Base-by-base conservation (phyloP, 2,797 vertebrate species). In the Tokudaia tokunoshimensis region DNA sequence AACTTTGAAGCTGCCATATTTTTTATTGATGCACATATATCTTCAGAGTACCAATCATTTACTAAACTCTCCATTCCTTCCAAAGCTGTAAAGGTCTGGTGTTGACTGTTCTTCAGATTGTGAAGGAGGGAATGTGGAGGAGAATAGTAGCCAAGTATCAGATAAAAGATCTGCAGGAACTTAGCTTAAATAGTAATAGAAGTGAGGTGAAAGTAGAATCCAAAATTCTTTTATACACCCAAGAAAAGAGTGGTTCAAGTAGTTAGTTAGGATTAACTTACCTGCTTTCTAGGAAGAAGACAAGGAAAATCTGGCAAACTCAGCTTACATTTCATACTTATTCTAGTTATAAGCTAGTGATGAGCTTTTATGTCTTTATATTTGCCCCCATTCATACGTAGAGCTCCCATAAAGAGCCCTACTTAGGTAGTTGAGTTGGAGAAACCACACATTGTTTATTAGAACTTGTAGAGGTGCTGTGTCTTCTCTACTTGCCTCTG, bases 121-220 rank as follows among this genome's bases (percentile, higher is more conserved):
- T 93, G 22, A 83, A 87, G 87, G 31, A 93, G 24, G 50, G 87
- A 81, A 26, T 9, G 59, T n/a, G 0, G 17, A 63, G 61, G 81
- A 96, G 17, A 81, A 37, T 44, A 82, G 57, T 87, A 85, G 67
- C 63, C 92, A 94, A 83, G 57, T 57, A 52, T 91, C 82, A 79
- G 44, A 93, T 87, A 85, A 96, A 89, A 78, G 14, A 83, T 95
- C 29, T 95, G 44, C 50, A 97, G 59, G n/a, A 87, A 79, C 52
- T 96, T 37, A 93, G 12, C 72, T 90, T 89, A 34, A 87, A 65
- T 57, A 93, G 9, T 79, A 92, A 72, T 65, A 87, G 47, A 95
- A 89, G 61, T 14, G 7, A 94, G 37, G 92, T 88, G 61, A 31
- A 61, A 89, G 24, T 87, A 78, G 90, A 90, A 75, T 67, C 82